phyloP scores from a whole-genome alignment of 2,888 invertebrate genomes.

The Ennomos erosarius region DNA sequence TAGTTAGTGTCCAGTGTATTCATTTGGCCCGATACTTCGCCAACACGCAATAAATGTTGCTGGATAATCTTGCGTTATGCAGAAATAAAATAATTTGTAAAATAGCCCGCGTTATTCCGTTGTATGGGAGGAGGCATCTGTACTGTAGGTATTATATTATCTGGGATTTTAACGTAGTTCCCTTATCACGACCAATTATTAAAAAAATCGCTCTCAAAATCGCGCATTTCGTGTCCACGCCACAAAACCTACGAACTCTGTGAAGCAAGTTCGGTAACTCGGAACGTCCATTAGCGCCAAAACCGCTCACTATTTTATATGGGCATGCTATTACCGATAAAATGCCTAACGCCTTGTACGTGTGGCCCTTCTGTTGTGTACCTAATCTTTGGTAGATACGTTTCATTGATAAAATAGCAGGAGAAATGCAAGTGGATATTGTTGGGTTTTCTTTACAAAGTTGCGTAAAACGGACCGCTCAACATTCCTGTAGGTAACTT shows the following conservation, averaged over 20 bases:
- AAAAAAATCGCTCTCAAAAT: neutral
- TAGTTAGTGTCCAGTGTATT: too few species aligned
- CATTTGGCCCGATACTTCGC: too few species aligned
- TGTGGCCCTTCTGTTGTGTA: slow-evolving; percentile 2
- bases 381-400: slow-evolving; percentile 12
- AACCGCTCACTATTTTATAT: slow-evolving; percentile 7
- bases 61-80: too few species aligned
- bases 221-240: slow-evolving; percentile 44
- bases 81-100: too few species aligned
- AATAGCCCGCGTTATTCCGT: too few species aligned
- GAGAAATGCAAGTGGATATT: neutral
- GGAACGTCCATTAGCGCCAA: slow-evolving; percentile 65
- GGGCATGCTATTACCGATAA: slow-evolving; percentile 15
- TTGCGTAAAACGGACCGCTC: too few species aligned
- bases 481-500: too few species aligned
- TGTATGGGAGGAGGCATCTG: too few species aligned
- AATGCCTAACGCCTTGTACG: slow-evolving; percentile 18
- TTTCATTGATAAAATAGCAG: slow-evolving; percentile 32
- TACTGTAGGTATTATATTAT: too few species aligned
- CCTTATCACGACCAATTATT: too few species aligned
- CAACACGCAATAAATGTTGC: too few species aligned
- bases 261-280: slow-evolving; percentile 52
- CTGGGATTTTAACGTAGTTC: too few species aligned
- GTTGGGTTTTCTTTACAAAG: neutral
- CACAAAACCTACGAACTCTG: slow-evolving; percentile 42